phyloP scores from a whole-genome alignment of 2,113 vertebrate genomes.

The Dendrocopos noguchii region DNA sequence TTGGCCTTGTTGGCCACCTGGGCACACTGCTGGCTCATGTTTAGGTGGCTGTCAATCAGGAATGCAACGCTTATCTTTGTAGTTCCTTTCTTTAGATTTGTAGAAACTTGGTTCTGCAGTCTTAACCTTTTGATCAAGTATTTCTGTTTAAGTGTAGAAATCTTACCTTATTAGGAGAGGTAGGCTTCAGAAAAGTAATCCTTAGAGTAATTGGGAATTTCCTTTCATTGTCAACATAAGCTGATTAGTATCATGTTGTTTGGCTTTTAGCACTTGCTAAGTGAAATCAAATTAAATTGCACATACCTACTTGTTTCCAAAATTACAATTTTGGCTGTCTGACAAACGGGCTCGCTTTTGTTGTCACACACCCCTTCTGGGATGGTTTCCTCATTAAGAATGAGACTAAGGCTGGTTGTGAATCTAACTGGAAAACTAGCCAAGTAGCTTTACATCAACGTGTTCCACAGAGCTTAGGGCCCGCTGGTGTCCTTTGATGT shows the following conservation, averaged over 20 bases:
- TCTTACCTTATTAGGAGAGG: not conserved
- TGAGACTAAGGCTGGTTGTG: not conserved
- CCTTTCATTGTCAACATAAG: not conserved
- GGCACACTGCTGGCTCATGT: no score
- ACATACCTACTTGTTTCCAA: not conserved
- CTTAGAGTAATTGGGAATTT: not conserved
- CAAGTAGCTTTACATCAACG: not conserved
- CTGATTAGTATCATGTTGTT: not conserved
- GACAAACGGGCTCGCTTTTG: not conserved
- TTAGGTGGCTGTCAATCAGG: no score
- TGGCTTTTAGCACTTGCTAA: constrained; percentile 14
- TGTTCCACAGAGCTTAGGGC: not conserved
- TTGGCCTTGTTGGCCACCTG: no score
- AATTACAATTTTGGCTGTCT: not conserved
- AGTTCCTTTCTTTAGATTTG: not conserved
- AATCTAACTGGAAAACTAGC: not conserved
- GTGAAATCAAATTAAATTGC: not conserved
- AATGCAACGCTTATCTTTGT: not conserved
- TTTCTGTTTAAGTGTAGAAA: not conserved
- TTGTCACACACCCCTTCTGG: not conserved
- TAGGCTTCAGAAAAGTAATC: not conserved
- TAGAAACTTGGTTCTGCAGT: not conserved
- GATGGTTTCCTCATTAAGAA: not conserved
- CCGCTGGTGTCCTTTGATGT: not conserved
- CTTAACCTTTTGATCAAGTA: not conserved